Base-by-base conservation (phyloP, 2,113 vertebrate species). In the Trogon melanurus region DNA sequence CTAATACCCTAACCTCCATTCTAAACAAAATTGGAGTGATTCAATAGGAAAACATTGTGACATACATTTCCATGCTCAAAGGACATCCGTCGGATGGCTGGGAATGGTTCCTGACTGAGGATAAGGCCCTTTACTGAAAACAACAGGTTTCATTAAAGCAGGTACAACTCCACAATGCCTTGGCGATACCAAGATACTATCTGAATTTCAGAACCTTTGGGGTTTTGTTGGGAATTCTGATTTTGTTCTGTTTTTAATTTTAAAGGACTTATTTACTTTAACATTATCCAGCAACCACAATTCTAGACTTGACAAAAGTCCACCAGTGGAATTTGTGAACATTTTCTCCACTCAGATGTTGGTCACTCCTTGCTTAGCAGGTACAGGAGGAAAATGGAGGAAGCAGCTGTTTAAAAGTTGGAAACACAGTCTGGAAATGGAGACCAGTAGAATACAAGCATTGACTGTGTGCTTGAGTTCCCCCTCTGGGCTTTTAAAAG, bases 401-500 rank as follows among this genome's bases (percentile, higher is more conserved):
- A 41, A 83, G 23, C 13, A 96, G 82, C 71, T 92, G 60, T 88
- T 89, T 41, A 53, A 82, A 86, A 67, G 69, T 18, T 80, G 44
- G 60, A 92, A 76, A 50, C 48, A 13, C 10, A 34, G 61, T 53
- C 69, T 95, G 81, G 86, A 88, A 81, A 91, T 45, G 1, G 6
- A 78, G 90, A 61, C 50, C 38, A 61, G 74, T 15, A 47, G 65
- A 85, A 57, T 13, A 93, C 85, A 96, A 78, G 69, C 79, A 95
- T 30, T 84, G 78, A 91, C 57, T 97, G 85, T 91, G 56, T 0
- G 0, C 51, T 73, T 72, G 66, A 56, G 70, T 80, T 89, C 76
- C 61, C 80, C 82, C 41, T 20, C 19, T 44, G 90, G 94, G 80
- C 74, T 93, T 95, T 95, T 82, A 91, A 96, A 91, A 88, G 86